Conservation (phyloP, 1,140 invertebrate species). For the Neoseiulus cucumeris region DNA sequence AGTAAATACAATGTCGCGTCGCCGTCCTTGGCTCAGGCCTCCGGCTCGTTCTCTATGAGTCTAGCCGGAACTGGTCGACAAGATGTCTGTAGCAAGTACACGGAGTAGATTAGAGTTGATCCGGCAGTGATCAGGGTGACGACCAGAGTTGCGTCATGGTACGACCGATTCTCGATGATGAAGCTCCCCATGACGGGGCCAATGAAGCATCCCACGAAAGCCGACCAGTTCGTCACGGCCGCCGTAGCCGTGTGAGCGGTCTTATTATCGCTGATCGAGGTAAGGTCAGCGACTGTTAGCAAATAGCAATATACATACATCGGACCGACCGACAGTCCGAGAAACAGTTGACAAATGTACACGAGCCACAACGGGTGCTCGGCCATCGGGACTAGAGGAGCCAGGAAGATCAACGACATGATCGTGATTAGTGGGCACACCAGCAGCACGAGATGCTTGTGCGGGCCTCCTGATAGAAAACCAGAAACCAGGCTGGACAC, state of each 20-base stretch:
- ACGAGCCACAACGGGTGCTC: not conserved
- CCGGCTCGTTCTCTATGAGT: no score
- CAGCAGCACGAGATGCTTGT: not conserved
- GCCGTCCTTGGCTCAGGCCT: no score
- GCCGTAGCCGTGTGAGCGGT: not conserved
- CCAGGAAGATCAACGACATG: not conserved
- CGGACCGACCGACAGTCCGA: constrained; percentile 1
- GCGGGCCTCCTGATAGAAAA: not conserved
- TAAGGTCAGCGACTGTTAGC: not conserved
- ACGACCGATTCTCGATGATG: not conserved
- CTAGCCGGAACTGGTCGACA: not conserved
- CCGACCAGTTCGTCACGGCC: constrained; percentile 2
- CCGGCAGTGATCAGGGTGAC: not conserved
- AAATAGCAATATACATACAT: not conserved
- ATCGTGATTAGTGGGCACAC: not conserved
- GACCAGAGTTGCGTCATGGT: not conserved
- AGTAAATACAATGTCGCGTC: no score
- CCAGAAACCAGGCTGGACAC: not conserved
- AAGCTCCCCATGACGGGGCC: not conserved
- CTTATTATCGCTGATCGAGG: not conserved
- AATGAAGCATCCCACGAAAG: constrained; percentile 2
- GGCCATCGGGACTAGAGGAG: not conserved
- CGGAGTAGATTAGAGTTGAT: not conserved
- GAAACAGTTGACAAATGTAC: not conserved
- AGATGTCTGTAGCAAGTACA: not conserved